Conservation (phyloP, 1,140 invertebrate genomes). For the Anastatus disparis region DNA sequence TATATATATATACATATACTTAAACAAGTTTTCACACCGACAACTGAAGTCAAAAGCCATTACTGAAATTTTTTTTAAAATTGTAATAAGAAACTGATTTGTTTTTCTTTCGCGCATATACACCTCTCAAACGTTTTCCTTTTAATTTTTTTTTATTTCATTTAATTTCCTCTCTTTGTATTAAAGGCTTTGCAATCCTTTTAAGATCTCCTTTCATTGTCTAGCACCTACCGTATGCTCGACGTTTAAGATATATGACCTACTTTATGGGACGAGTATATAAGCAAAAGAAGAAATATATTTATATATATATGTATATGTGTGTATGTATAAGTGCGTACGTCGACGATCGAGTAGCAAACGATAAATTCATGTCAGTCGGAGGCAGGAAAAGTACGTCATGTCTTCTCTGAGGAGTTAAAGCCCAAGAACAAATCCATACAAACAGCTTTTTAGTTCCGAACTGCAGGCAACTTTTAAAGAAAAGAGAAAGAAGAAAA, state of each 20-base stretch:
- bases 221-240: constrained; percentile 14
- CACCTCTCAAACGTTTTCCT: no score
- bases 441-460: constrained; percentile 25
- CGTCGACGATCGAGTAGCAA: constrained; percentile 44
- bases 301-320: no score
- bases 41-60: neutral
- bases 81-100: neutral
- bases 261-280: constrained; percentile 53
- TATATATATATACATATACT: no score
- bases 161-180: constrained; percentile 33
- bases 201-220: no score
- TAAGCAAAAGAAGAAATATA: no score
- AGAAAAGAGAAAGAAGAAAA: neutral
- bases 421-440: constrained; percentile 33
- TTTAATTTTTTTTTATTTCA: neutral
- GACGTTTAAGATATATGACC: constrained; percentile 51
- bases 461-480: no score
- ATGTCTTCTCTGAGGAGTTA: constrained; percentile 22
- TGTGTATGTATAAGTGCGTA: no score
- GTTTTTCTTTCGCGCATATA: neutral
- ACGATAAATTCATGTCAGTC: constrained; percentile 53
- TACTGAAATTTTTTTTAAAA: neutral
- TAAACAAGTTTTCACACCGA: no score
- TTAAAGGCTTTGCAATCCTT: neutral
- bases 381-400: constrained; percentile 33